phyloP scores from a whole-genome alignment of 2,113 vertebrate species.

The Lathamus discolor region DNA sequence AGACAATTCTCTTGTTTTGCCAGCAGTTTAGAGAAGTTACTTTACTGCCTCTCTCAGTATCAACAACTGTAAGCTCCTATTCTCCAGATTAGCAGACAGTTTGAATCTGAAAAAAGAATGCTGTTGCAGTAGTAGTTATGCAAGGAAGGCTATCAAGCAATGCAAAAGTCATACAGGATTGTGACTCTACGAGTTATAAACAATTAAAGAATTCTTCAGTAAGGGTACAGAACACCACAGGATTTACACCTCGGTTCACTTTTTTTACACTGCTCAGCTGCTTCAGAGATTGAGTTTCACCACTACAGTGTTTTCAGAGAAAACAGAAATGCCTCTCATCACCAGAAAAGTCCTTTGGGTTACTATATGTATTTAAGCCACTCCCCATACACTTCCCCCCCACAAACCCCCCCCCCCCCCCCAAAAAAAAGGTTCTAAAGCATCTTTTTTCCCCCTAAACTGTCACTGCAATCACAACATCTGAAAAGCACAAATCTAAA shows the following conservation, averaged over 20 bases:
- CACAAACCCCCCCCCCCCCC: fast-evolving
- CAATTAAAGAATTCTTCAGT: background rate
- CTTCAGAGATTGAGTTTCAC: background rate
- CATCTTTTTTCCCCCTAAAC: background rate
- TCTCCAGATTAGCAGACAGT: background rate
- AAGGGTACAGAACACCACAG: background rate
- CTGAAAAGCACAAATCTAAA: background rate
- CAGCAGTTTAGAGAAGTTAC: background rate
- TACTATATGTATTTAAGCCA: background rate
- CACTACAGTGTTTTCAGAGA: background rate
- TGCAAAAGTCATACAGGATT: background rate
- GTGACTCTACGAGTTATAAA: background rate
- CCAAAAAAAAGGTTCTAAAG: background rate
- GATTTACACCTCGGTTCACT: background rate
- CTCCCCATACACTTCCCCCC: background rate
- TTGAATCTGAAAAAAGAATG: background rate
- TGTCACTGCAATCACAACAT: background rate
- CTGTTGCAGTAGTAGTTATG: background rate
- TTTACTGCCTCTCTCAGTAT: background rate
- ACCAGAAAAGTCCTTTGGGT: background rate
- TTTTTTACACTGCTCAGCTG: background rate
- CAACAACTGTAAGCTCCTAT: background rate
- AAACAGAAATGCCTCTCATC: background rate
- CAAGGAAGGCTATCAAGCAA: background rate
- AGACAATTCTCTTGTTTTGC: background rate